phyloP scores from a whole-genome alignment of 2,113 vertebrate genomes.

The Burhinus bistriatus region DNA sequence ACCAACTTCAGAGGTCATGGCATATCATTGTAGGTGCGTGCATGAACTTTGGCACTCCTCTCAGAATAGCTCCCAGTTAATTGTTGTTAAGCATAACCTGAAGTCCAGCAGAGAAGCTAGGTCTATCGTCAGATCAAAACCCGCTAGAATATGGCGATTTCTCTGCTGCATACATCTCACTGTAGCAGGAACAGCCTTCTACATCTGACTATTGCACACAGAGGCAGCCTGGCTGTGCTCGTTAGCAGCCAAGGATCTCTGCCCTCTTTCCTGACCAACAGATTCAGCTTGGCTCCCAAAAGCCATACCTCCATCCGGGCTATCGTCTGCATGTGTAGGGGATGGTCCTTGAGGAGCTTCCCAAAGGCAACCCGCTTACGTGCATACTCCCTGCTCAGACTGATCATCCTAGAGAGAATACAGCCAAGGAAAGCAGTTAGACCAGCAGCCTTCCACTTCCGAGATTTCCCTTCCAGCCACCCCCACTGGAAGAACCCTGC shows the following conservation, averaged over 20 bases:
- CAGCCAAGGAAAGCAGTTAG: not conserved
- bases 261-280: not conserved
- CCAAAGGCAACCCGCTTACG: conserved; percentile 78
- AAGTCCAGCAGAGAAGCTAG: not conserved
- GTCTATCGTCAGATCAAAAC: not conserved
- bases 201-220: not conserved
- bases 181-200: not conserved
- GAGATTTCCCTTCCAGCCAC: not conserved
- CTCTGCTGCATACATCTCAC: not conserved
- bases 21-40: not conserved
- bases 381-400: conserved; percentile 81
- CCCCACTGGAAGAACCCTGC: not conserved
- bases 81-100: not conserved
- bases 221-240: not conserved
- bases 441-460: not conserved
- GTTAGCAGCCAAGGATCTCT: not conserved
- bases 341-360: conserved; percentile 83
- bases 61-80: not conserved
- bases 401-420: conserved; percentile 72
- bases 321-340: conserved; percentile 82
- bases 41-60: not conserved
- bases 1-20: not conserved
- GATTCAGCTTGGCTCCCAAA: not conserved
- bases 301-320: conserved; percentile 82
- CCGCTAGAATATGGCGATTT: not conserved